A percentile compares a stretch with the other conserved stretches of the same genome.
These are phyloP conservation scores for Pygathrix nemaeus DNA, from an alignment of 2,113 vertebrate genomes.

Conservation along the genomic window DNA sequence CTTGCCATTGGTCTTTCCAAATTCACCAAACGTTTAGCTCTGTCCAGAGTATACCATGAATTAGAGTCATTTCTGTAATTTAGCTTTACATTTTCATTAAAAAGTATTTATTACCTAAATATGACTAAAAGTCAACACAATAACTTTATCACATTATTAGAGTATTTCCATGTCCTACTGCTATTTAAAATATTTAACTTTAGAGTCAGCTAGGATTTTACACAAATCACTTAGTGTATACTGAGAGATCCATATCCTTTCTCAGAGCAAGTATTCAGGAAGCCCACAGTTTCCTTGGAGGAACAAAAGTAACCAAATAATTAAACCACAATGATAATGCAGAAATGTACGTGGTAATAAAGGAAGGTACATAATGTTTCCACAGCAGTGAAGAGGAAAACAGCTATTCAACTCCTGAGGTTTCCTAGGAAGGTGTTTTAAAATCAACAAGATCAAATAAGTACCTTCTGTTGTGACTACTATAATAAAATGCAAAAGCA, in stretches of 20 bases:
- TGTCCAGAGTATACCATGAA: neutral
- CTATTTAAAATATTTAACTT: neutral
- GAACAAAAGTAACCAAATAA: neutral
- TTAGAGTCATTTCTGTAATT: neutral
- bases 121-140: neutral
- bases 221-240: neutral
- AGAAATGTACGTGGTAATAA: neutral
- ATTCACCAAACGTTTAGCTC: neutral
- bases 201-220: neutral
- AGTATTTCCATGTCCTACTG: neutral
- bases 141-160: neutral
- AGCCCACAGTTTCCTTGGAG: neutral
- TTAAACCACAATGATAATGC: neutral
- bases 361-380: neutral
- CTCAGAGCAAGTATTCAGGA: neutral
- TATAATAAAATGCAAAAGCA: neutral
- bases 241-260: neutral
- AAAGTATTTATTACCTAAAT: neutral
- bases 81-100: neutral
- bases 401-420: neutral
- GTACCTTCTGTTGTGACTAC: neutral
- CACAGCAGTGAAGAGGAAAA: neutral
- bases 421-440: neutral
- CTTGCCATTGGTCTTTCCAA: neutral
- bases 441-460: neutral